Percentiles rank a stretch among this genome's conserved stretches.
Evolutionary conservation across 1,140 invertebrate species (phyloP).

Genomic region (Camponotus floridanus): DNA sequence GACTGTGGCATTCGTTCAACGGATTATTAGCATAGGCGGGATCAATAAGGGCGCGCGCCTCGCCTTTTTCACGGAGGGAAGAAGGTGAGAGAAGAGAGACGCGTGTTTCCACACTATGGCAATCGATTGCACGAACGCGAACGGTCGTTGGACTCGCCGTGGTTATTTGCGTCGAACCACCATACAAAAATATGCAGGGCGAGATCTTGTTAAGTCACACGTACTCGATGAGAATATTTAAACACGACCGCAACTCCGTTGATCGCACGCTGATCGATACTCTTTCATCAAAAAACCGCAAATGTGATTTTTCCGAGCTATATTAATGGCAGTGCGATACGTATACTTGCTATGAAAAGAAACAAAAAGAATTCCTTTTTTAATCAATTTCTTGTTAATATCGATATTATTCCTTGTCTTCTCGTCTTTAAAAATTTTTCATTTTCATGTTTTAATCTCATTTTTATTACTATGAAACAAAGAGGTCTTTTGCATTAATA

Average conservation of each 20-base stretch:
- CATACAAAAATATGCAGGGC: conserved; percentile 39
- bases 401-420: not conserved
- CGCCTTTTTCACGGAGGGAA: not conserved
- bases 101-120: not conserved
- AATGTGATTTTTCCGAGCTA: not conserved
- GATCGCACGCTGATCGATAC: not conserved
- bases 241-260: not conserved
- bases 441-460: not conserved
- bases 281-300: not conserved
- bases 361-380: not conserved
- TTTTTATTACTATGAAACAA: conserved; percentile 9
- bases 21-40: conserved; percentile 71
- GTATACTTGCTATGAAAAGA: not conserved
- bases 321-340: not conserved
- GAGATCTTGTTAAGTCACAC: conserved; percentile 10
- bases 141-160: conserved; percentile 24
- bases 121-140: conserved; percentile 41
- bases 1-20: conserved; percentile 68
- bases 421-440: not conserved
- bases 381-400: not conserved
- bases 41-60: conserved; percentile 63
- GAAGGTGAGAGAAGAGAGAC: not conserved
- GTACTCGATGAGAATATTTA: conserved; percentile 25
- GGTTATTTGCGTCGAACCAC: conserved; percentile 23
- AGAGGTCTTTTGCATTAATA: conserved; percentile 5